Evolutionary conservation across 2,113 vertebrate species (phyloP).

Genomic region (Nothocercus nigrocapillus): DNA sequence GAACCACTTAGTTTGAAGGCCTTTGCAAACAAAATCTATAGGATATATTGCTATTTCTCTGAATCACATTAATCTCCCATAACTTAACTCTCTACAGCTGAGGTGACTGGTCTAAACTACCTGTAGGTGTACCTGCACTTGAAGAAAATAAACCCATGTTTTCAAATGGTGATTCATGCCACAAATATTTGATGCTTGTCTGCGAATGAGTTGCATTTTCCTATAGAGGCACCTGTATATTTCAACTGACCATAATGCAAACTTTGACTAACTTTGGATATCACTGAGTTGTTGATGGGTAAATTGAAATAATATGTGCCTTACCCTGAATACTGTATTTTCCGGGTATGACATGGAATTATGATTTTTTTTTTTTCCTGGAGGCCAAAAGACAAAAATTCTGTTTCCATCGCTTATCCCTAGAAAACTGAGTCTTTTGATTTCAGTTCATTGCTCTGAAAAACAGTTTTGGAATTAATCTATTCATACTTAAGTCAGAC

Average conservation of each 20-base stretch:
- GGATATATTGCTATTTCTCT: not conserved
- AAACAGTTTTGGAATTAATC: slow-evolving; percentile 15
- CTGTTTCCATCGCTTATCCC: not conserved
- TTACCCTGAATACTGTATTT: not conserved
- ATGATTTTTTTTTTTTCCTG: not conserved
- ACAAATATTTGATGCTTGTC: not conserved
- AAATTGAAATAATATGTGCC: not conserved
- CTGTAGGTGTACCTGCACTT: not conserved
- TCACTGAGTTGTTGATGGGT: not conserved
- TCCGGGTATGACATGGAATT: not conserved
- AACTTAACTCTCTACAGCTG: not conserved
- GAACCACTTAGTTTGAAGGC: not conserved
- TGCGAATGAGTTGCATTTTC: not conserved
- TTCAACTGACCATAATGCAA: not conserved
- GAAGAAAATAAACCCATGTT: not conserved
- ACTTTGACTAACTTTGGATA: not conserved
- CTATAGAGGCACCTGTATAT: not conserved
- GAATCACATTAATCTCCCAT: not conserved
- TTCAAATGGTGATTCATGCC: not conserved
- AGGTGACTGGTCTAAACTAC: not conserved
- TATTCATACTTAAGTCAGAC: not conserved
- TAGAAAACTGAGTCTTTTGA: not conserved
- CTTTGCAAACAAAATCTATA: not conserved
- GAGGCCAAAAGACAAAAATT: not conserved
- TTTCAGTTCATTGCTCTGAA: not conserved